Evolutionary conservation across 2,113 vertebrate genomes (phyloP), one percentile per base, ranked within the genome.

Genomic region (Trichomycterus rosablanca): DNA sequence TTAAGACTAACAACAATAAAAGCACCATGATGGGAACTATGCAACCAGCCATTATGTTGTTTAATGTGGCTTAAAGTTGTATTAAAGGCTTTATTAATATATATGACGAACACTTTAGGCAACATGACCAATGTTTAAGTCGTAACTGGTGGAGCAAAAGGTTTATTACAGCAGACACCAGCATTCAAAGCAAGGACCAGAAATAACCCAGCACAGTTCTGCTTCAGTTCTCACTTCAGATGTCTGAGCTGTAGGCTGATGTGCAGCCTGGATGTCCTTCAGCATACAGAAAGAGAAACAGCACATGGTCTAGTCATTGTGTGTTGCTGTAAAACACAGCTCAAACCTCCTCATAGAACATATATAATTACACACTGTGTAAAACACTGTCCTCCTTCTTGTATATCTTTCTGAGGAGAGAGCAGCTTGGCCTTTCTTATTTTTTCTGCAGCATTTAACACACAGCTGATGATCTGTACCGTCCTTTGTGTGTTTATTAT

Each of bases 341-440:
- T 30, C 56, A 28, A 19, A 50, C 26, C 46, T 48, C 46, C 46
- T 60, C 53, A 42, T 66, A 48, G 45, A 45, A 48, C 40, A n/a
- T 40, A 59, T 54, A 45, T 65, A 71, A 71, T 71, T 57, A 67
- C 63, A 71, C 51, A 26, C 24, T 61, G 62, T 60, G 39, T 61
- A 50, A 54, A 48, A 42, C 12, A 10, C 19, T 50, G 15, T 15
- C n/a, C 40, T 56, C 45, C n/a, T n/a, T n/a, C n/a, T n/a, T n/a
- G n/a, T n/a, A n/a, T n/a, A n/a, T n/a, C n/a, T n/a, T n/a, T n/a
- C n/a, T n/a, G n/a, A n/a, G n/a, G n/a, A n/a, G n/a, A n/a, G n/a
- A n/a, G n/a, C 24, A 35, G 55, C 34, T 55, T 37, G 12, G 15
- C 20, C 20, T 23, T 19, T 37, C 51, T n/a, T 43, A 20, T 61